A percentile compares a stretch with the other conserved stretches of the same genome.
Conservation (phyloP, 2,113 vertebrate species). For the Rhagologus leucostigma region DNA sequence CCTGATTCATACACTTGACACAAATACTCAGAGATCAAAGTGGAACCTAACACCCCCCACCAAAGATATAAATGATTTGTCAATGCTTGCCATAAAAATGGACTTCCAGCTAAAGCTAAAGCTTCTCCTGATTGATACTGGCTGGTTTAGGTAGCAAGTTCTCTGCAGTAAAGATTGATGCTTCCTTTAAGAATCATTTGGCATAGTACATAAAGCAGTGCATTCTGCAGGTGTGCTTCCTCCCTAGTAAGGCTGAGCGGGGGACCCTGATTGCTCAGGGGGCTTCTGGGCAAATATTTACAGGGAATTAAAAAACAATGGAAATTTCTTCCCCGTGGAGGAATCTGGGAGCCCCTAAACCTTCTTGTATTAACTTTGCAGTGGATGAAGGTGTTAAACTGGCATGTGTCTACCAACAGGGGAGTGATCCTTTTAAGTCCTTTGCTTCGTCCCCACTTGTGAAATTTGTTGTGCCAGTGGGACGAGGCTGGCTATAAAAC, state of each 20-base stretch:
- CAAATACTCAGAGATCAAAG: constrained; percentile 6
- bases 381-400: constrained; percentile 54
- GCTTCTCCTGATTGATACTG: background rate
- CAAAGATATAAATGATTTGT: background rate
- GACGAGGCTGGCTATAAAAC: constrained; percentile 71
- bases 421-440: constrained; percentile 75
- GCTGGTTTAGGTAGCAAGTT: background rate
- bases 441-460: constrained; percentile 78
- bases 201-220: background rate
- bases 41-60: background rate
- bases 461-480: constrained; percentile 77
- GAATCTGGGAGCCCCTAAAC: background rate
- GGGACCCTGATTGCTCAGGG: background rate
- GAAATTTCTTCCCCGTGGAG: background rate
- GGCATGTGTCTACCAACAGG: constrained; percentile 50
- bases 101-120: background rate
- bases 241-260: background rate
- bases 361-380: constrained; percentile 25
- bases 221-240: background rate
- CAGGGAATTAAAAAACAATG: background rate
- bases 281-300: background rate
- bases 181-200: background rate
- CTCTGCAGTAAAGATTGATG: background rate
- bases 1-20: background rate
- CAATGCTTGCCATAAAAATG: background rate